These are phyloP conservation scores for Girardinus metallicus DNA, from an alignment of 2,797 vertebrate genomes.

Conservation along the genomic window DNA sequence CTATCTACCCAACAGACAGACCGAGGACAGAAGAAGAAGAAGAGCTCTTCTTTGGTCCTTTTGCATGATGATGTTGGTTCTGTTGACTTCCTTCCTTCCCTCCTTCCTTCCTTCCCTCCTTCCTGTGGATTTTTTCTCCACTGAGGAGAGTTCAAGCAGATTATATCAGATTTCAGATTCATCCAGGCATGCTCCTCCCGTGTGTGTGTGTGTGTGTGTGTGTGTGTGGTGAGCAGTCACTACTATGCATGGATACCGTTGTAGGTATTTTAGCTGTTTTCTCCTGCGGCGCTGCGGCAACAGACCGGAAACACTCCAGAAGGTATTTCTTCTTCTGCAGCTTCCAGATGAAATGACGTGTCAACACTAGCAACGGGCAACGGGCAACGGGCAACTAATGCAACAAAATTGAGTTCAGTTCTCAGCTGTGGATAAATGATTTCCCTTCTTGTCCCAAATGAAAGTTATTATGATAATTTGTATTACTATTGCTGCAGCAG, in stretches of 20 bases:
- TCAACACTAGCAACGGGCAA: background rate
- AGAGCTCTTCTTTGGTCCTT: conserved; percentile 53
- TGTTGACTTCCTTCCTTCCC: conserved; percentile 48
- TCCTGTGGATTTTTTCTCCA: conserved; percentile 52
- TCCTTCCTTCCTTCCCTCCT: conserved; percentile 11
- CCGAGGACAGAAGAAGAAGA: conserved; percentile 49
- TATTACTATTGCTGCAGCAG: background rate
- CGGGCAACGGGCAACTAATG: background rate
- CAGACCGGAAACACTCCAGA: background rate
- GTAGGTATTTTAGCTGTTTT: conserved; percentile 82
- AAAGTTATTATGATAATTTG: too few species aligned
- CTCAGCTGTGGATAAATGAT: too few species aligned
- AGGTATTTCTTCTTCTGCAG: rapidly evolving
- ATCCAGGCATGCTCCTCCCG: conserved; percentile 80
- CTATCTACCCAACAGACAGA: conserved; percentile 23
- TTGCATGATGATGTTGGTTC: conserved; percentile 77
- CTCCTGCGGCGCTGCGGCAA: conserved; percentile 55
- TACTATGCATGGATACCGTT: conserved; percentile 88
- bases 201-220: conserved; percentile 13
- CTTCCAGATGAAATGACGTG: background rate
- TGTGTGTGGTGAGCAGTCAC: conserved; percentile 71
- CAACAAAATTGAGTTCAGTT: background rate
- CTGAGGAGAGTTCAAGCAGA: conserved; percentile 40
- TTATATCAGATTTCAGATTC: conserved; percentile 40
- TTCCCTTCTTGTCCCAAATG: too few species aligned